Percentiles rank a stretch among this genome's conserved stretches.
Conservation (phyloP, 2,888 invertebrate species). For the Catocala sponsa region DNA sequence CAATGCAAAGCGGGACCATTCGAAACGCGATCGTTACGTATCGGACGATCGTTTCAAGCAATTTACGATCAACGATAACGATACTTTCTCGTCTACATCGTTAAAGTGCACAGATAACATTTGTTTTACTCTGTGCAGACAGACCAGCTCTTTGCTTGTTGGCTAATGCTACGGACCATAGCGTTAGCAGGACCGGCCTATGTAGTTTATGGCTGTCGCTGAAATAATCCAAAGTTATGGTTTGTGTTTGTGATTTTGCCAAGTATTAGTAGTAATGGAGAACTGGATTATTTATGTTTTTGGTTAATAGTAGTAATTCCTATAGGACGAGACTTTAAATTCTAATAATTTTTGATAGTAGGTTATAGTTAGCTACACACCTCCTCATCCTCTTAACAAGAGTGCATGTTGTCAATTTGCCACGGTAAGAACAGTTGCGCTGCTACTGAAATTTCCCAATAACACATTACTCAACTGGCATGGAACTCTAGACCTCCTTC, state of each 20-base stretch:
- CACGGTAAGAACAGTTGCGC: no score
- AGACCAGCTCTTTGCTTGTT: constrained; percentile 2
- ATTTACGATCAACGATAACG: constrained; percentile 67
- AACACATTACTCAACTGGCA: no score
- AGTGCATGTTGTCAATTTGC: no score
- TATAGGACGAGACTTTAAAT: no score
- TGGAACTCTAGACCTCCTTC: no score
- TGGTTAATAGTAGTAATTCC: no score
- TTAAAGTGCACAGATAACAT: constrained; percentile 62
- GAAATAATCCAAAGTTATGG: neutral
- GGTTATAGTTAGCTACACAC: no score
- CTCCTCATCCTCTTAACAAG: no score
- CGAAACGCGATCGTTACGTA: constrained; percentile 49
- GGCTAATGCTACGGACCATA: constrained; percentile 5
- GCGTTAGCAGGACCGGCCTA: neutral
- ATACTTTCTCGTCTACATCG: constrained; percentile 66
- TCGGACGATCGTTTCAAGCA: constrained; percentile 60
- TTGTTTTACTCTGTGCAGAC: constrained; percentile 45
- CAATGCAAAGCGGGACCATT: constrained; percentile 57
- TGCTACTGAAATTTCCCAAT: no score
- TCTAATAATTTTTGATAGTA: no score
- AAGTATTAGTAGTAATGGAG: neutral
- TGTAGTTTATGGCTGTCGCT: neutral
- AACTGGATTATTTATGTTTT: neutral
- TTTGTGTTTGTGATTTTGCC: neutral